These are phyloP conservation scores for Harpalus rufipes DNA, from an alignment of 2,888 invertebrate species.

Conservation along the genomic window DNA sequence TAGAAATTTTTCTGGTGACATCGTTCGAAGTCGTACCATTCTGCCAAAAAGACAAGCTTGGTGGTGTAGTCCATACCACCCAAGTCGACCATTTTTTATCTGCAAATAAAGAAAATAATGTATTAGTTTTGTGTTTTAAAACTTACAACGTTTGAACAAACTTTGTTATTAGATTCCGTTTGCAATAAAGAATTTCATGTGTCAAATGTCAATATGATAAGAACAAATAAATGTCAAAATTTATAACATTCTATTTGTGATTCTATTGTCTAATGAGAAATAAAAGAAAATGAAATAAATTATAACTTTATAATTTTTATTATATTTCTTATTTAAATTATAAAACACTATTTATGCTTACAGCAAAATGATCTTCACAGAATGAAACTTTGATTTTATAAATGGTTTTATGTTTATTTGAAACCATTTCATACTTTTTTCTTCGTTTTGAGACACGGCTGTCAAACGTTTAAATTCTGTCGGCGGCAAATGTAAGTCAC, in stretches of 20 bases:
- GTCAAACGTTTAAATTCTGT: too few species aligned
- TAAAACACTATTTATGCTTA: too few species aligned
- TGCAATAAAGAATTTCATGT: not conserved
- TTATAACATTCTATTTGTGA: not conserved
- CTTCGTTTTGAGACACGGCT: too few species aligned
- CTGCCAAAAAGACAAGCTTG: constrained; percentile 84
- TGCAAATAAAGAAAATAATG: constrained; percentile 12
- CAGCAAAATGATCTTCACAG: too few species aligned
- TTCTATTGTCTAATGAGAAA: not conserved
- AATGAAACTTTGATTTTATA: too few species aligned
- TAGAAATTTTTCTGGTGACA: constrained; percentile 86
- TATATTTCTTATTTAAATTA: too few species aligned
- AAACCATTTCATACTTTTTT: too few species aligned
- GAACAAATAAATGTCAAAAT: not conserved
- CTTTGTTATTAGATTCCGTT: not conserved
- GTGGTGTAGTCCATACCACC: constrained; percentile 79
- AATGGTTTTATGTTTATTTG: too few species aligned
- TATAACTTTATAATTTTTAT: too few species aligned
- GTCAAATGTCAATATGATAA: constrained; percentile 10
- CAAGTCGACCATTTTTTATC: constrained; percentile 71
- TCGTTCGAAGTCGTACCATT: constrained; percentile 93
- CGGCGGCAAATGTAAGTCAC: too few species aligned
- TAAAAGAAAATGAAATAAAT: not conserved
- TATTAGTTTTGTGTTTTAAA: not conserved
- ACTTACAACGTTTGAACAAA: not conserved